A percentile compares a stretch with the other conserved stretches of the same genome.
Evolutionary conservation across 1,140 invertebrate genomes (phyloP).

Genomic region (Hesperophylax magnus): DNA sequence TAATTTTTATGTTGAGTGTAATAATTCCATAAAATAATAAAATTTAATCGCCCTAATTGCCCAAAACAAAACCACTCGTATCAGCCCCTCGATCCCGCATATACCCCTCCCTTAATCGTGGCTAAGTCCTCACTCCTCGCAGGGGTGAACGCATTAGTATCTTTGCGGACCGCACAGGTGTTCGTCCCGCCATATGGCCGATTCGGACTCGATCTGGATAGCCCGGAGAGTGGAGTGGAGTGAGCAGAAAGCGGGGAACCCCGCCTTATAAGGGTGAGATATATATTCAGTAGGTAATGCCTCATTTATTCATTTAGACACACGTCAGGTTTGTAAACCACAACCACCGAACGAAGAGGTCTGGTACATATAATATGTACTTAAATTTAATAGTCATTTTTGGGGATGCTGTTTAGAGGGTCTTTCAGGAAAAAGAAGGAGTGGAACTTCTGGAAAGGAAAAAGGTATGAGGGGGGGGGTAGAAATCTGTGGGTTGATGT

Average conservation of each 20-base stretch:
- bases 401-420: no score
- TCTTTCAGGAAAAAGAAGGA: no score
- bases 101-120: neutral
- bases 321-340: neutral
- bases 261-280: slow-evolving; percentile 1
- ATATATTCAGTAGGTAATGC: slow-evolving; percentile 12
- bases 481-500: no score
- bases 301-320: neutral
- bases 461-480: no score
- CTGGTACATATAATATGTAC: neutral
- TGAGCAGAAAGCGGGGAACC: neutral
- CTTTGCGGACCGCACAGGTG: slow-evolving; percentile 23
- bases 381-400: no score
- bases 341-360: neutral
- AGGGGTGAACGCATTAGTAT: slow-evolving; percentile 11
- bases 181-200: slow-evolving; percentile 47
- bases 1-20: no score
- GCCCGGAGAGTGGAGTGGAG: neutral
- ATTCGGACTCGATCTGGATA: slow-evolving; percentile 1
- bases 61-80: slow-evolving; percentile 13
- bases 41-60: slow-evolving; percentile 14
- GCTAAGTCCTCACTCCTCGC: no score
- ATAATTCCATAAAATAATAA: neutral
- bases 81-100: neutral
- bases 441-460: no score